phyloP scores from a whole-genome alignment of 2,888 invertebrate genomes.

The Serripes groenlandicus region DNA sequence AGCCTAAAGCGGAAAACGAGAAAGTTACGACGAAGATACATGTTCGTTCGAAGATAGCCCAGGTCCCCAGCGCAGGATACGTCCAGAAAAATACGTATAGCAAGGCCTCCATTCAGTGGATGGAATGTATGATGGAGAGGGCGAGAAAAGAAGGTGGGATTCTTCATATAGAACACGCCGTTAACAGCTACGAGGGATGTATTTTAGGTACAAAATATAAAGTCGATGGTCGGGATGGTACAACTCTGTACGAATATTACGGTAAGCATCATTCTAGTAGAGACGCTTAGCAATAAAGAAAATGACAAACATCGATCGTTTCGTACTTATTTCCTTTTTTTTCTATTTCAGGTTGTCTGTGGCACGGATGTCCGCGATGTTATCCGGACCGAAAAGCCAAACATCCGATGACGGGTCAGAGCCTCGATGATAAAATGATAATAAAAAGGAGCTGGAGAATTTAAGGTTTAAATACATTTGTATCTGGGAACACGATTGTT shows the following conservation, averaged over 20 bases:
- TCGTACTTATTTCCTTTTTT: background rate
- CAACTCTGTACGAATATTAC: slow-evolving; percentile 48
- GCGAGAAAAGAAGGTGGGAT: slow-evolving; percentile 1
- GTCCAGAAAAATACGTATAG: slow-evolving; percentile 45
- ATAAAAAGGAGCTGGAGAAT: background rate
- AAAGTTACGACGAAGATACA: slow-evolving; percentile 25
- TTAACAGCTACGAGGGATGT: slow-evolving; percentile 36
- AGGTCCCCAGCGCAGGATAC: slow-evolving; percentile 1
- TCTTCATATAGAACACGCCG: slow-evolving; percentile 31
- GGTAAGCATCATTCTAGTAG: slow-evolving; percentile 7
- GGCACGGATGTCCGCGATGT: slow-evolving; percentile 16
- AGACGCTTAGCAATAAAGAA: background rate
- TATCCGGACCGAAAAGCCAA: slow-evolving; percentile 20
- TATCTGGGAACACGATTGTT: slow-evolving; percentile 55
- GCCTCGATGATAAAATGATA: slow-evolving; percentile 10
- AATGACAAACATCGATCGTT: background rate
- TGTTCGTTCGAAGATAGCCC: slow-evolving; percentile 16
- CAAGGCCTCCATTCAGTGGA: slow-evolving; percentile 47
- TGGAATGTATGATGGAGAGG: slow-evolving; percentile 45
- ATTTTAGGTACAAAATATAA: slow-evolving; percentile 34
- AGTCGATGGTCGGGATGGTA: slow-evolving; percentile 29
- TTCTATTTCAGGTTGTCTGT: too few species aligned
- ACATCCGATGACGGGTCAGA: slow-evolving; percentile 31
- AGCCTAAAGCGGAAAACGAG: slow-evolving; percentile 9
- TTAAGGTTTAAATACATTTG: slow-evolving; percentile 28